A percentile compares a stretch with the other conserved stretches of the same genome.
Conservation (phyloP, 2,888 invertebrate species). For the Andrena fulva region DNA sequence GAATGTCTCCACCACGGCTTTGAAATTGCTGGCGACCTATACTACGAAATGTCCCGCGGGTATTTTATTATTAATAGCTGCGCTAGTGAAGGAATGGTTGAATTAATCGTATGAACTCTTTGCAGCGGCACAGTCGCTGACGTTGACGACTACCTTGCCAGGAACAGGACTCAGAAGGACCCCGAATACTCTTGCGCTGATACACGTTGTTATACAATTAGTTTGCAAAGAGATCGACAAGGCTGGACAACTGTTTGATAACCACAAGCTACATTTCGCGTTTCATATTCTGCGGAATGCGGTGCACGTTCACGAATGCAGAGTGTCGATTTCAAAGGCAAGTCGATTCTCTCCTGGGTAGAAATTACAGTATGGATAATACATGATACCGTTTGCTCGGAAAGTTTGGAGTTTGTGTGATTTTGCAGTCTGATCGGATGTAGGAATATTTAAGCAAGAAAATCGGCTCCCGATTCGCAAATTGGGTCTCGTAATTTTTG, state of each 20-base stretch:
- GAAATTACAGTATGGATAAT: background rate
- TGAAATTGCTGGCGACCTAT: constrained; percentile 88
- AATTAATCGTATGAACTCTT: constrained; percentile 4
- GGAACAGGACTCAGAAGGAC: constrained; percentile 86
- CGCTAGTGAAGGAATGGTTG: background rate
- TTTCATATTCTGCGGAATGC: constrained; percentile 86
- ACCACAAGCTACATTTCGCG: constrained; percentile 84
- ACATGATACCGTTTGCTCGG: too few relatives aligned
- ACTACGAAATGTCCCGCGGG: constrained; percentile 88
- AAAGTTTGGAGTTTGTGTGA: too few relatives aligned
- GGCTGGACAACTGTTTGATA: constrained; percentile 84
- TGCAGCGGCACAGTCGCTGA: constrained; percentile 86
- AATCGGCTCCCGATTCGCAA: too few relatives aligned
- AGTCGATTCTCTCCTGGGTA: constrained; percentile 12
- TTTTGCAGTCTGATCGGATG: too few relatives aligned
- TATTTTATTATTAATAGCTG: constrained; percentile 75
- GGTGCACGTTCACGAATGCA: constrained; percentile 87
- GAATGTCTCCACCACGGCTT: constrained; percentile 85
- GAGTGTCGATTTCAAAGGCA: constrained; percentile 88
- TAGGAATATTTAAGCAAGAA: too few relatives aligned
- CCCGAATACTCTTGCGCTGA: constrained; percentile 85
- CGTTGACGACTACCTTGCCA: constrained; percentile 85
- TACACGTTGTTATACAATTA: constrained; percentile 85
- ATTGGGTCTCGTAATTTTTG: too few relatives aligned
- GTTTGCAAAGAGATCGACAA: constrained; percentile 86